phyloP scores from a whole-genome alignment of 37 sponge, comb jelly and placozoan species.

The Ephydatia muelleri region DNA sequence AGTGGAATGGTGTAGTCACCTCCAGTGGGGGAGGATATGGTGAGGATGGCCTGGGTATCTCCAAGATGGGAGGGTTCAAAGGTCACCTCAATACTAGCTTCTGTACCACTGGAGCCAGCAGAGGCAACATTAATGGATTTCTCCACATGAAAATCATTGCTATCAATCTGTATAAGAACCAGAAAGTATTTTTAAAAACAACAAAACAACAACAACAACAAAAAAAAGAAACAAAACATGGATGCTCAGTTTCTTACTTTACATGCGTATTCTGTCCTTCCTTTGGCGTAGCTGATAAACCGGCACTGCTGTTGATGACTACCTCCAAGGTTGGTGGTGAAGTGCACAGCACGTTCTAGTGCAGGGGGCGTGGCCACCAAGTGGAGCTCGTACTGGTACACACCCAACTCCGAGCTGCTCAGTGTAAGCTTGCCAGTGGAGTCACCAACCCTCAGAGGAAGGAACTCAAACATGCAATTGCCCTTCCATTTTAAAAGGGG shows the following conservation, averaged over 20 bases:
- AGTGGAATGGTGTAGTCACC: slow-evolving; percentile 96
- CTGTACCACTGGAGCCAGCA: slow-evolving; percentile 77
- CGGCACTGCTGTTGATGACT: slow-evolving; percentile 73
- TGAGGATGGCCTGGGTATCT: slow-evolving; percentile 78
- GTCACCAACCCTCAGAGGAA: slow-evolving; percentile 92
- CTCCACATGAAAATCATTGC: slow-evolving; percentile 91
- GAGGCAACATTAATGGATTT: slow-evolving; percentile 83
- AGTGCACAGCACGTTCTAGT: slow-evolving; percentile 86
- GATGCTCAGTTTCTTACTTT: slow-evolving; percentile 50
- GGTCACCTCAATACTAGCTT: slow-evolving; percentile 85
- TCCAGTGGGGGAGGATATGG: slow-evolving; percentile 81
- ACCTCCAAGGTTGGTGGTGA: slow-evolving; percentile 80
- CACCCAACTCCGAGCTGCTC: slow-evolving; percentile 81
- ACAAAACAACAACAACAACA: neutral
- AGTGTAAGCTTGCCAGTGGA: slow-evolving; percentile 74
- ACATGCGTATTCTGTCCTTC: slow-evolving; percentile 90
- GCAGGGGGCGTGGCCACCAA: slow-evolving; percentile 77
- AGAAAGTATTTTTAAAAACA: neutral
- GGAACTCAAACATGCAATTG: slow-evolving; percentile 91
- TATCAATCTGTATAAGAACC: slow-evolving; percentile 66
- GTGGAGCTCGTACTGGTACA: slow-evolving; percentile 93
- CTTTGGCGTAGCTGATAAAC: slow-evolving; percentile 85
- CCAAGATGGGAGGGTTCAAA: slow-evolving; percentile 95
- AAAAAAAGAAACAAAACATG: too few relatives aligned
- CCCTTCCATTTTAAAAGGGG: slow-evolving; percentile 41